A percentile compares a stretch with the other conserved stretches of the same genome.
Conservation (phyloP, 2,888 invertebrate genomes). For the Tachina fera region DNA sequence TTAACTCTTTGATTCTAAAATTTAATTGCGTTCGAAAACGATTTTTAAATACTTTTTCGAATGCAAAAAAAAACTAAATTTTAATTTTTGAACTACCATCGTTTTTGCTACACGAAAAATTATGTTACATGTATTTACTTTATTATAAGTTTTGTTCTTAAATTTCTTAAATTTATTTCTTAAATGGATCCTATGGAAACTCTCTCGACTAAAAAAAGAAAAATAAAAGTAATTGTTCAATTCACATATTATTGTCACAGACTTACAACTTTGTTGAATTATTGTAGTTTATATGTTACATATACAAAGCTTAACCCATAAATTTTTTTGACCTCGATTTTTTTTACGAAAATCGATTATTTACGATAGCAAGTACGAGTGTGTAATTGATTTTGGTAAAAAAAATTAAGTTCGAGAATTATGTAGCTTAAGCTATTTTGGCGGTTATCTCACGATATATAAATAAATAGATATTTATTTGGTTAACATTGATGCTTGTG, state of each 20-base stretch:
- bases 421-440: too few species aligned
- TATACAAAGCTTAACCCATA: too few species aligned
- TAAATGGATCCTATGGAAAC: constrained; percentile 14
- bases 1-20: background rate
- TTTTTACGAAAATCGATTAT: too few species aligned
- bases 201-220: background rate
- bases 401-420: too few species aligned
- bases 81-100: background rate
- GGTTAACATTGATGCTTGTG: too few species aligned
- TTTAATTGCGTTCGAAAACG: background rate
- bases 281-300: too few species aligned
- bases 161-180: constrained; percentile 2
- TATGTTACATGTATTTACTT: background rate
- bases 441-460: too few species aligned
- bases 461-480: too few species aligned
- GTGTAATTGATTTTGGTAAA: too few species aligned
- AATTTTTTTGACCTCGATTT: too few species aligned
- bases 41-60: background rate
- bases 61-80: background rate
- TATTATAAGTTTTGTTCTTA: background rate
- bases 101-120: background rate
- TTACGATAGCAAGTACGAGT: too few species aligned
- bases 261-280: background rate
- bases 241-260: background rate
- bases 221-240: constrained; percentile 16